These are phyloP conservation scores for Tupaia tana DNA, from an alignment of 2,113 vertebrate genomes.

Conservation along the genomic window DNA sequence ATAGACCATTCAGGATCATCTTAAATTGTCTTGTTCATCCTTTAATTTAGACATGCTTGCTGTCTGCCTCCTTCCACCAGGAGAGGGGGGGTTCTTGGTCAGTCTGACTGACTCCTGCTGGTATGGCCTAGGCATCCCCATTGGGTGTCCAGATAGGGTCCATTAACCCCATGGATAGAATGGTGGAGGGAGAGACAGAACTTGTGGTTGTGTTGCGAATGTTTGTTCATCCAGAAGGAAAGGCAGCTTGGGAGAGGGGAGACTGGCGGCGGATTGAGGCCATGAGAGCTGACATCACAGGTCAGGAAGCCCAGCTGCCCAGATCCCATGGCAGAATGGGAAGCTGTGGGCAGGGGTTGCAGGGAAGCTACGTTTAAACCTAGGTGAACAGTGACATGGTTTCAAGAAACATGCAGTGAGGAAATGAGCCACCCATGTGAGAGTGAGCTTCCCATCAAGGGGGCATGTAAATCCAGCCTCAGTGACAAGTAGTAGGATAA, in stretches of 20 bases:
- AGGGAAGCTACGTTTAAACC: neutral
- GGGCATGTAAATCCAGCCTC: fast-evolving
- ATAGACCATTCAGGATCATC: fast-evolving
- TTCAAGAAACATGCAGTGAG: too few relatives aligned
- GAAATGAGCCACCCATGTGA: fast-evolving
- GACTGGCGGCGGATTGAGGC: too few relatives aligned
- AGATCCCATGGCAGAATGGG: neutral
- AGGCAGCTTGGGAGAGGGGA: neutral
- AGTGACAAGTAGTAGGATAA: neutral
- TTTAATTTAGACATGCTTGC: neutral
- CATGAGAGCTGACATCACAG: fast-evolving
- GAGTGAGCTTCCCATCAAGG: neutral
- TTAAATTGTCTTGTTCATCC: fast-evolving
- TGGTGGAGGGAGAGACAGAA: neutral
- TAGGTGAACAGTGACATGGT: neutral
- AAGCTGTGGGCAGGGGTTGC: fast-evolving
- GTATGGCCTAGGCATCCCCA: fast-evolving
- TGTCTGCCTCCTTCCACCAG: neutral
- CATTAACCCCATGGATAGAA: fast-evolving
- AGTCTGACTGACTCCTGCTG: fast-evolving
- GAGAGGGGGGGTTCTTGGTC: too few relatives aligned
- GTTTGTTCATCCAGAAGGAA: too few relatives aligned
- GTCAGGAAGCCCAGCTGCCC: neutral
- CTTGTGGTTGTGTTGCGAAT: fast-evolving
- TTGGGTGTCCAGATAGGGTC: fast-evolving